Evolutionary conservation across 2,888 invertebrate genomes (phyloP), one percentile per base, ranked within the genome.

Genomic region (Brachyptera putata): DNA sequence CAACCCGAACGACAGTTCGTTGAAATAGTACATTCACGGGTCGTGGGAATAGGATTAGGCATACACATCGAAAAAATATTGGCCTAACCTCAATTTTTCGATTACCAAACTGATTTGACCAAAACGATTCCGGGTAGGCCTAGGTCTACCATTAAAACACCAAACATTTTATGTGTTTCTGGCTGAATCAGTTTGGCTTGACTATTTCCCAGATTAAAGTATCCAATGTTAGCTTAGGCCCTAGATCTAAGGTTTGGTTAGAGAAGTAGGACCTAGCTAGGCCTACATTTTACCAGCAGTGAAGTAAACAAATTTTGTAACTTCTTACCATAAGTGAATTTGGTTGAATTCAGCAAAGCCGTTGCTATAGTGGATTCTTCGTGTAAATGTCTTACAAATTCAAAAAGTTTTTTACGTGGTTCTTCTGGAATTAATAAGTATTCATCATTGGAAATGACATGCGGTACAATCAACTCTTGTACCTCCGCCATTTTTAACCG

Each of bases 351-450:
- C 63, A 85, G 83, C 26, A 89, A 78, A 2, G 89, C 89, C 74
- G 85, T 87, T 25, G 85, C 80, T 59, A 86, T 87, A 68, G 88
- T 77, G 66, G 84, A 84, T 72, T 87, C 85, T 68, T 86, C 86
- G 70, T 86, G 84, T 71, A 84, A 83, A 60, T 80, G 77, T 50
- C 77, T 79, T 56, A 84, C 78, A 68, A 79, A 80, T 34, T 72
- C 72, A 68, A 84, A 83, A 39, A 90, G 77, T 75, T 89, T 89
- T 66, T 79, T 73, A 24, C 77, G 77, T 63, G 83, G 74, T 67
- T 74, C 77, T 61, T 74, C 72, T 59, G 83, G 80, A 62, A 84
- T 76, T 66, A 75, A 75, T 50, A 74, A 71, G 71, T 82, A 76
- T 72, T 85, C 84, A 58, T 81, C 79, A 13, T 72, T 71, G 30